Conservation (phyloP, 2,888 invertebrate genomes). For the Seira musarum region DNA sequence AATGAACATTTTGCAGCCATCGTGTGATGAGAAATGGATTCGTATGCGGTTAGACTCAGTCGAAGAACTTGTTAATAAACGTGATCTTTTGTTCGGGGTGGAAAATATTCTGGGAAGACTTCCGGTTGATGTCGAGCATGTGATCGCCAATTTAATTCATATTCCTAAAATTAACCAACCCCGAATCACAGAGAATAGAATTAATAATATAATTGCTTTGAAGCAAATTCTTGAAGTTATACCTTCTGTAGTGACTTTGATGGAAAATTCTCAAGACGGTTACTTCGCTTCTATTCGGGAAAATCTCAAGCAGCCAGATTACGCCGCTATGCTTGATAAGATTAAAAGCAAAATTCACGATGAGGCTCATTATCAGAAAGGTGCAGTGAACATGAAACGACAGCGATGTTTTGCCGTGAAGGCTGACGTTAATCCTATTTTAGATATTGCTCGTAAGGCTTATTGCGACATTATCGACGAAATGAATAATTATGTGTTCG, state of each 20-base stretch:
- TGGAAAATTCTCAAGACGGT: conserved; percentile 75
- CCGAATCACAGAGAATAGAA: conserved; percentile 80
- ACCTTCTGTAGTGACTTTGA: conserved; percentile 77
- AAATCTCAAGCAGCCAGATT: conserved; percentile 74
- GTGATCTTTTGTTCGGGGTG: conserved; percentile 78
- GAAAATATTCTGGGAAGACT: conserved; percentile 81
- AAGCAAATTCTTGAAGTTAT: conserved; percentile 85
- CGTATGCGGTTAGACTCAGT: conserved; percentile 82
- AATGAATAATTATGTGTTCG: conserved; percentile 80
- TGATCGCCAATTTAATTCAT: conserved; percentile 78
- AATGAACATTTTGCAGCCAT: conserved; percentile 86
- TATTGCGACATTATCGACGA: conserved; percentile 91
- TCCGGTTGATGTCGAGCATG: conserved; percentile 82
- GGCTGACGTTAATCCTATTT: conserved; percentile 81
- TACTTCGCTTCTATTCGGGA: conserved; percentile 76
- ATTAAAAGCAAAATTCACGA: conserved; percentile 73
- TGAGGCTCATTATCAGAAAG: conserved; percentile 76
- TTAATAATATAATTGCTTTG: conserved; percentile 84
- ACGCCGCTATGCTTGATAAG: conserved; percentile 74
- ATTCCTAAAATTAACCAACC: conserved; percentile 74
- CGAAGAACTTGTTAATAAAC: conserved; percentile 82
- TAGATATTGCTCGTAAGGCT: conserved; percentile 87
- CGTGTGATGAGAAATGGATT: conserved; percentile 79
- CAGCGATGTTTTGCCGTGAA: conserved; percentile 86
- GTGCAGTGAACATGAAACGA: conserved; percentile 75